Base-by-base conservation (phyloP, 2,797 vertebrate species). In the Gadopsis marmoratus region DNA sequence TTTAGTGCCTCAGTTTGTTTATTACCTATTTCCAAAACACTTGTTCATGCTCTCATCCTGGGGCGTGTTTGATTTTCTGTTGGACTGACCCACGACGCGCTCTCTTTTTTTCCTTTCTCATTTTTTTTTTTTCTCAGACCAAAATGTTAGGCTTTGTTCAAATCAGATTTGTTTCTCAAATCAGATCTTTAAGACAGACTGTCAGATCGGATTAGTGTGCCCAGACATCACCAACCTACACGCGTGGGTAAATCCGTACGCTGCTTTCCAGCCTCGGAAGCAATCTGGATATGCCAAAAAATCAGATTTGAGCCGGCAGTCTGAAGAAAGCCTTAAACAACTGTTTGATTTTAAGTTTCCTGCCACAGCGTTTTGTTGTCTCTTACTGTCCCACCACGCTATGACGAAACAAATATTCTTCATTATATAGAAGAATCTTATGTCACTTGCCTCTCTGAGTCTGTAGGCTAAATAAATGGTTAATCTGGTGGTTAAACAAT, bases 31-130 rank as follows among this genome's bases (percentile, higher is more conserved):
- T 39, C 21, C 54, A 73, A n/a, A 58, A 74, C 3, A 51, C 23
- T 4, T 51, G 0, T n/a, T 37, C 55, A 35, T 62, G 60, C 74
- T 63, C 66, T 35, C n/a, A 26, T 78, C 63, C 45, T 2, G 11
- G n/a, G 63, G 43, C 45, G 29, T 43, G 35, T 74, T 63, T 26
- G 39, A 41, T 37, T 74, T 79, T 47, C 48, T 48, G 33, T 75
- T 37, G n/a, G 19, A 53, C 26, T 16, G 12, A 23, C 19, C 31
- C 35, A 29, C 14, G 1, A 37, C 13, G 3, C 17, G 39, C 61
- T 7, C 63, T 19, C 8, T 37, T 37, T 63, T 54, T 26, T 43
- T 11, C n/a, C n/a, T n/a, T n/a, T n/a, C n/a, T n/a, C n/a, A n/a
- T 37, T 37, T 37, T 37, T 6, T 35, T 37, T 37, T 37, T 37